Evolutionary conservation across 2,888 invertebrate species (phyloP), one percentile per base, ranked within the genome.

Genomic region (Pediacus dermestoides): DNA sequence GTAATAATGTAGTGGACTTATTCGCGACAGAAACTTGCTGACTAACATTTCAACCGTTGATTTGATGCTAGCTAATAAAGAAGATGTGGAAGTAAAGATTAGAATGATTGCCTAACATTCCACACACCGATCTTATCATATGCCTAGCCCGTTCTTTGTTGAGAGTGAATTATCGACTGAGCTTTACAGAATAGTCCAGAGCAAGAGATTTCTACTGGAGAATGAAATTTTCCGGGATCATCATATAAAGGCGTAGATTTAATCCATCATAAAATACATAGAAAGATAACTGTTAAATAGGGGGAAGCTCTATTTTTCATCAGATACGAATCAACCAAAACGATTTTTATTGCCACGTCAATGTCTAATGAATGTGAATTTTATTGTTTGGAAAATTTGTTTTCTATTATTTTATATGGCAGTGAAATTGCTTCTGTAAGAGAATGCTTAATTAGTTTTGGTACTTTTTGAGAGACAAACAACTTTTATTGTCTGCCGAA

Each of bases 61-160:
- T 55, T 55, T 50, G 48, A 37, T 46, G 45, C 47, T 46, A 44
- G 52, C 57, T 60, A 59, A 58, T 61, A 58, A 60, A 58, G 55
- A 48, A 61, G 60, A 61, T 57, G 59, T 49, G 52, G 47, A 43
- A 41, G 48, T 46, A 47, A 50, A 58, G 61, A 61, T 61, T 59
- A 58, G 57, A 55, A 50, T 50, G 59, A 57, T 60, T 56, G 57
- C 58, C 44, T 44, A 53, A 57, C 53, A 55, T 56, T 59, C 54
- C 53, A 43, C 57, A 52, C 58, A 44, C 52, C 52, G 59, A 60
- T 61, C 53, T 55, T 58, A 60, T 60, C 59, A 50, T 52, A 47
- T 46, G 46, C 52, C 26, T 26, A 4, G 3, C 13, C 44, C 44
- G 48, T 27, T 47, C 51, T 53, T 55, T 57, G 55, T 58, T 47